Conservation (phyloP, 1,140 invertebrate genomes). For the Drosophila tristis region DNA sequence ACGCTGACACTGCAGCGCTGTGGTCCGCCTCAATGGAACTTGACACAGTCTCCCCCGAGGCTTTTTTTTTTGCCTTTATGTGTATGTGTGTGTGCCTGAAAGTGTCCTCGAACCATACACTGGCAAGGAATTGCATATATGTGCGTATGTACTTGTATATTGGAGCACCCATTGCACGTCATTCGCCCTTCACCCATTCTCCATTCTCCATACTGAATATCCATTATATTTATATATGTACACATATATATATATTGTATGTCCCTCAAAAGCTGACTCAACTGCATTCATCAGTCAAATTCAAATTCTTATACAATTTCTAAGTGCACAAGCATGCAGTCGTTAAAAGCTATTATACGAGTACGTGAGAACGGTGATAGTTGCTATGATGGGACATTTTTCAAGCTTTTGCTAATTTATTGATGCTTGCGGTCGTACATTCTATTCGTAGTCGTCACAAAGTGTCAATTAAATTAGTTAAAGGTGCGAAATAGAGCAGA, state of each 20-base stretch:
- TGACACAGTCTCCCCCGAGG: constrained; percentile 27
- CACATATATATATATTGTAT: constrained; percentile 3
- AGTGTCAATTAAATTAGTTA: too few species aligned
- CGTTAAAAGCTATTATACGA: not conserved
- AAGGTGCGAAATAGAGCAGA: too few species aligned
- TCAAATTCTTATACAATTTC: constrained; percentile 18
- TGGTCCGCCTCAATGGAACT: constrained; percentile 66
- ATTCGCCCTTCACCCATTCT: constrained; percentile 15
- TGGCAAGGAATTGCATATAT: not conserved
- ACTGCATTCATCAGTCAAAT: constrained; percentile 32
- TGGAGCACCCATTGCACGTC: constrained; percentile 22
- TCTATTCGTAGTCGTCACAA: too few species aligned
- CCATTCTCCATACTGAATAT: not conserved
- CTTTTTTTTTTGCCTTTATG: not conserved
- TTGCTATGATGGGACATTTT: not conserved
- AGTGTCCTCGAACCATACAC: constrained; percentile 62
- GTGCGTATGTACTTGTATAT: not conserved
- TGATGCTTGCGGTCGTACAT: too few species aligned
- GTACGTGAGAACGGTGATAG: not conserved
- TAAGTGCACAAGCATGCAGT: constrained; percentile 15
- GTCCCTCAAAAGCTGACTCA: not conserved
- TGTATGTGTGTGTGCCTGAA: constrained; percentile 29
- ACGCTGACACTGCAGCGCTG: constrained; percentile 68
- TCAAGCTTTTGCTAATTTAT: too few species aligned
- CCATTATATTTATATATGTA: constrained; percentile 7